A percentile compares a stretch with the other conserved stretches of the same genome.
phyloP scores from a whole-genome alignment of 2,888 invertebrate species.

The Ophion slaviceki region DNA sequence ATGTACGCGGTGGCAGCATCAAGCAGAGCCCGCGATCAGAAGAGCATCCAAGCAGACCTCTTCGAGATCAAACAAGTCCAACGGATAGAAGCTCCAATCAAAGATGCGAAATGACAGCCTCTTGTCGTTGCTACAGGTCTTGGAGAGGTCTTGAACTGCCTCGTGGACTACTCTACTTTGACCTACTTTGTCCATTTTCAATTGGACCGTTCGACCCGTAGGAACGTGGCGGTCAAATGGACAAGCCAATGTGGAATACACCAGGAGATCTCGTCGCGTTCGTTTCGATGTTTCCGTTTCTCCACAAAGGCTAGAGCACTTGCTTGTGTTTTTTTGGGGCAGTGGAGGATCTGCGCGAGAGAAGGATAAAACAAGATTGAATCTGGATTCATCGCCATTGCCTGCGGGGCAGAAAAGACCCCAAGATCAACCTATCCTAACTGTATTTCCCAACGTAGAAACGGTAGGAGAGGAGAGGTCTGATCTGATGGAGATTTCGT shows the following conservation, averaged over 20 bases:
- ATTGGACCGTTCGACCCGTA: no score
- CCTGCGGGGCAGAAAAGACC: slow-evolving; percentile 10
- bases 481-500: slow-evolving; percentile 31
- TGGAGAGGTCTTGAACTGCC: background rate
- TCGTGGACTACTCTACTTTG: background rate
- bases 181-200: background rate
- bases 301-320: background rate
- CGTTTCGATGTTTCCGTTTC: background rate
- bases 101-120: background rate
- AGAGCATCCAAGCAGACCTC: background rate
- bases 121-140: background rate
- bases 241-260: background rate
- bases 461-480: background rate
- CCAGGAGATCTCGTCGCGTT: background rate
- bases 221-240: background rate
- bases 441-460: background rate
- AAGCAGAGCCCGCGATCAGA: background rate
- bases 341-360: background rate
- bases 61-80: background rate
- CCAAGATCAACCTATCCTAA: slow-evolving; percentile 9
- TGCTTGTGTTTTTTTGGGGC: background rate
- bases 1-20: background rate
- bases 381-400: background rate
- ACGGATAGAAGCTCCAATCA: background rate
- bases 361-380: background rate